Percentiles rank a stretch among this genome's conserved stretches.
phyloP scores from a whole-genome alignment of 2,888 invertebrate genomes.

The Meloe dianella region DNA sequence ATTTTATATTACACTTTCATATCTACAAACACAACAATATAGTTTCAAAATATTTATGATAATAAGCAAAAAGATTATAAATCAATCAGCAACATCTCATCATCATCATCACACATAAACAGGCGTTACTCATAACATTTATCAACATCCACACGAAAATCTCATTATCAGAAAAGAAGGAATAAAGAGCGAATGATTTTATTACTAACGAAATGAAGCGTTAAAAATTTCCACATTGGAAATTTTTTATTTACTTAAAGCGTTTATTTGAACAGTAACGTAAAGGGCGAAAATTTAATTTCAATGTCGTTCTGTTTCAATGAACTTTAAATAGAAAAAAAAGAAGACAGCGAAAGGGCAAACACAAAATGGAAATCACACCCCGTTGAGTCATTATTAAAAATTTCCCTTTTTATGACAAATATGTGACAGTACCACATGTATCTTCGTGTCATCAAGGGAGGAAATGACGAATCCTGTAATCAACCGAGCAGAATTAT shows the following conservation, averaged over 20 bases:
- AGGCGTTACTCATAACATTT: not conserved
- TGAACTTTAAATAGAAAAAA: not conserved
- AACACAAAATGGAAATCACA: not conserved
- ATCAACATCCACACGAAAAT: not conserved
- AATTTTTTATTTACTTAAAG: conserved; percentile 29
- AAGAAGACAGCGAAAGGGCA: not conserved
- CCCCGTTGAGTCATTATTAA: not conserved
- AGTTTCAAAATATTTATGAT: no score
- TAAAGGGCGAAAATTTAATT: conserved; percentile 18
- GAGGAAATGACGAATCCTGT: not conserved
- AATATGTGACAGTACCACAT: not conserved
- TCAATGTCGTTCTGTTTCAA: not conserved
- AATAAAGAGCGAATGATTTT: conserved; percentile 22
- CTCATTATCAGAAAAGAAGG: not conserved
- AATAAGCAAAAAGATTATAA: not conserved
- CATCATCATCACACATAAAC: not conserved
- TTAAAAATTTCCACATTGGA: conserved; percentile 18
- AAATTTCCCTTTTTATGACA: not conserved
- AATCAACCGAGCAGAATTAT: conserved; percentile 14
- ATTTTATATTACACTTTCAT: conserved; percentile 13
- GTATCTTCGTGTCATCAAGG: not conserved
- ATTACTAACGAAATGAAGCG: conserved; percentile 29
- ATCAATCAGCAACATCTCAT: not conserved
- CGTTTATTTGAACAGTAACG: conserved; percentile 15
- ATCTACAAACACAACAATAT: not conserved